Base-by-base conservation (phyloP, 2,113 vertebrate genomes). In the Oncorhynchus tshawytscha region DNA sequence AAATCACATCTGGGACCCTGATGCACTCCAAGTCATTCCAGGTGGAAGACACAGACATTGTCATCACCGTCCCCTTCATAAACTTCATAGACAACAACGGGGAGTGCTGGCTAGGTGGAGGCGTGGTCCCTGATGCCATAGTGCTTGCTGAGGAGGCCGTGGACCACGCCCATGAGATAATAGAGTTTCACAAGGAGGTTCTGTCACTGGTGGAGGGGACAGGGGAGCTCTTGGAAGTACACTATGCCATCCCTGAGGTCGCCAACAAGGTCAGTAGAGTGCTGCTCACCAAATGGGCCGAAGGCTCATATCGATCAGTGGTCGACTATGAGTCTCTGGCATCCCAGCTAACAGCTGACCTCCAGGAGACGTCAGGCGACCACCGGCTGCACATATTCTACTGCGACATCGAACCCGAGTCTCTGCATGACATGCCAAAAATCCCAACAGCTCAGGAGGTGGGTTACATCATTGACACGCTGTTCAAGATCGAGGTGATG, bases 101-200 rank as follows among this genome's bases (percentile, higher is more conserved):
- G 0, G 95, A 98, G 81, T 93, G 79, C 81, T 98, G 96, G 95
- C 90, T 96, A 31, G 96, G 95, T 0, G 95, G 96, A 0, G 95
- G 95, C 0, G 95, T 97, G 59, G 96, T 96, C 34, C 96, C 96
- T 0, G 95, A 97, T 67, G 93, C 95, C 66, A 96, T 97, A 8
- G 95, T 96, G 13, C 77, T 96, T 45, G 95, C 95, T 0, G 95
- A 97, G 22, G 95, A 96, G 34, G 95, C 95, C 1, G 80, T 96
- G 64, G 90, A 95, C 9, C 92, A 90, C n/a, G 94, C 94, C 39
- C 83, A 86, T 71, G 93, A 95, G 76, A 93, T 96, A 39, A 85
- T 95, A 60, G 80, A 77, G 15, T 97, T 97, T 78, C 96, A 97
- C 75, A 87, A 83, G 72, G 89, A 87, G 11, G 90, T 96, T 73